Evolutionary conservation across 1,140 invertebrate species (phyloP), one percentile per base, ranked within the genome.

Genomic region (Caerostris darwini): DNA sequence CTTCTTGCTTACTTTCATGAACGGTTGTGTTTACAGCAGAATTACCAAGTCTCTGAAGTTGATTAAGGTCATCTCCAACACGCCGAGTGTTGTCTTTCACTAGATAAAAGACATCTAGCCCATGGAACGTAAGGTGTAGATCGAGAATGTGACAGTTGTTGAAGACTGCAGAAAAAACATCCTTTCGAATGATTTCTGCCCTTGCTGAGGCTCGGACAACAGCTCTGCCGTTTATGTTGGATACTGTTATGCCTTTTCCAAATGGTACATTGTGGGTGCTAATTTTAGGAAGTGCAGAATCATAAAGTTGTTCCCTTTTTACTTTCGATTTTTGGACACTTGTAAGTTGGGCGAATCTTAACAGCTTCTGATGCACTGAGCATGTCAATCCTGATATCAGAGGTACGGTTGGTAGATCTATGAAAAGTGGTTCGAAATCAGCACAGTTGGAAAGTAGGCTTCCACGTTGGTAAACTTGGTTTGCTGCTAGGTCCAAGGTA

Each of bases 21-120:
- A 98, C 98, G 8, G 98, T 98, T 50, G 99, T 98, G 96, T 99
- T 99, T 95, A 99, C 99, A 97, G 98, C 98, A 10, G 98, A 98
- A 19, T 83, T 94, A 3, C 98, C 98, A 2, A 99, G 96, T 54
- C 98, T 96, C 86, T 97, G 97, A 19, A 99, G 96, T 95, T 99
- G 98, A 90, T 95, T 95, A 5, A 96, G 93, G 95, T 99, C 99
- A 95, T 99, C 98, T 95, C 98, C 98, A 1, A 95, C 96, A 82
- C 95, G 92, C 14, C 95, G 94, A 7, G 95, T 95, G 82, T 95
- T 95, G 95, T 98, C 98, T 96, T 99, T 99, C 3, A 99, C 98
- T 96, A 99, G 99, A 95, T 99, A 99, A 96, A 99, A 99, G 0
- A 98, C 97, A 95, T 99, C 98, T 94, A 96, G 98, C 97, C 96